Conservation (phyloP, 2,113 vertebrate species). For the Indicator indicator region DNA sequence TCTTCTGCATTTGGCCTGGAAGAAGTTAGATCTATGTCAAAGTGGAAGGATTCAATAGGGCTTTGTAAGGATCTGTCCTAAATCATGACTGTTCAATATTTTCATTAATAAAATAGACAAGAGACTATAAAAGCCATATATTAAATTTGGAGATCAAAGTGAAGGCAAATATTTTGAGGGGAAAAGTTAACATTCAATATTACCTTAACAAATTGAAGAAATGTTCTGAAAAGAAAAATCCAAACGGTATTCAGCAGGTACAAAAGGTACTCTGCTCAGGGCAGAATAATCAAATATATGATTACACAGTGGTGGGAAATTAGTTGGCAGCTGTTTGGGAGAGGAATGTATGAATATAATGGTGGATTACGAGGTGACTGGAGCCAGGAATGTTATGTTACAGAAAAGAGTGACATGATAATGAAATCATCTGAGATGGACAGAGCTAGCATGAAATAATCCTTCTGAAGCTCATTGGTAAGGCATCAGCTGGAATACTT, state of each 20-base stretch:
- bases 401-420: no score
- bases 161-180: not conserved
- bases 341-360: not conserved
- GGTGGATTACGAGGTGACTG: not conserved
- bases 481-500: not conserved
- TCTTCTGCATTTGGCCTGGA: not conserved
- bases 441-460: not conserved
- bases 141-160: not conserved
- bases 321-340: not conserved
- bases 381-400: no score
- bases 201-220: not conserved
- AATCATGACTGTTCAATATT: not conserved
- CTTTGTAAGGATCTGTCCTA: not conserved
- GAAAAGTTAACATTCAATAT: not conserved
- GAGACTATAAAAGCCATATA: not conserved
- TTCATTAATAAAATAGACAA: not conserved
- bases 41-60: not conserved
- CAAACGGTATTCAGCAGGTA: not conserved
- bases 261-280: not conserved
- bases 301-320: not conserved
- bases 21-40: not conserved
- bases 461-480: not conserved
- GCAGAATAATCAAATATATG: not conserved
- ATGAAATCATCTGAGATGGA: no score
- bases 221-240: not conserved